A percentile compares a stretch with the other conserved stretches of the same genome.
These are phyloP conservation scores for Okapia johnstoni DNA, from an alignment of 2,113 vertebrate genomes.

Conservation along the genomic window DNA sequence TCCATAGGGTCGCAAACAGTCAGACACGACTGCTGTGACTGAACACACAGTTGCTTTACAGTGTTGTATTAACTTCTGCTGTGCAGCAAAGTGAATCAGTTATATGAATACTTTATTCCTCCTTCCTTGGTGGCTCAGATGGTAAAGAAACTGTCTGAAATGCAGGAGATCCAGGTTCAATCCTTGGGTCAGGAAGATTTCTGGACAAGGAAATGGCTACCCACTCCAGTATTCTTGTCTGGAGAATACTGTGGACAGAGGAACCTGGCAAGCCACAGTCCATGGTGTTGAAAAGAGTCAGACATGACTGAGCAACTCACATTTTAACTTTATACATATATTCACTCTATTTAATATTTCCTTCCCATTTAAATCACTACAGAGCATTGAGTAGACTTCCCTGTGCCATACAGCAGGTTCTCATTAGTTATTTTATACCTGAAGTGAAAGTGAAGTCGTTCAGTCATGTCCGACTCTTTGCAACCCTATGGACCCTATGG, in stretches of 20 bases:
- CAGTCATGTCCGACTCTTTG: not conserved
- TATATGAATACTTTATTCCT: not conserved
- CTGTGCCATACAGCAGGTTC: not conserved
- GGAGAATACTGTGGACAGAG: not conserved
- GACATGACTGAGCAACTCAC: not conserved
- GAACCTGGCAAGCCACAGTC: not conserved
- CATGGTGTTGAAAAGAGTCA: not conserved
- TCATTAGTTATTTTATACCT: not conserved
- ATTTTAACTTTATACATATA: not conserved
- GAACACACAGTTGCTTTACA: not conserved
- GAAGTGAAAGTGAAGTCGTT: not conserved
- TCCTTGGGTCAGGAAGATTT: not conserved
- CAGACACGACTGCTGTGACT: not conserved
- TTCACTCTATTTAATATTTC: not conserved
- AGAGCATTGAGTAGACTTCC: not conserved
- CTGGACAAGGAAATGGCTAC: not conserved
- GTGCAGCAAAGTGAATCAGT: not conserved
- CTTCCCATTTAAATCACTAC: not conserved
- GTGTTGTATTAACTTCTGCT: not conserved
- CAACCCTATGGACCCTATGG: no score
- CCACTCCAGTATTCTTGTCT: not conserved
- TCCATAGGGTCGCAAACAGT: not conserved
- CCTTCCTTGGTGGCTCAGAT: not conserved
- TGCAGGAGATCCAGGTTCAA: not conserved
- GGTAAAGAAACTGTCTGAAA: not conserved